A percentile compares a stretch with the other conserved stretches of the same genome.
Evolutionary conservation across 2,888 invertebrate genomes (phyloP).

Genomic region (Archips crataeganus): DNA sequence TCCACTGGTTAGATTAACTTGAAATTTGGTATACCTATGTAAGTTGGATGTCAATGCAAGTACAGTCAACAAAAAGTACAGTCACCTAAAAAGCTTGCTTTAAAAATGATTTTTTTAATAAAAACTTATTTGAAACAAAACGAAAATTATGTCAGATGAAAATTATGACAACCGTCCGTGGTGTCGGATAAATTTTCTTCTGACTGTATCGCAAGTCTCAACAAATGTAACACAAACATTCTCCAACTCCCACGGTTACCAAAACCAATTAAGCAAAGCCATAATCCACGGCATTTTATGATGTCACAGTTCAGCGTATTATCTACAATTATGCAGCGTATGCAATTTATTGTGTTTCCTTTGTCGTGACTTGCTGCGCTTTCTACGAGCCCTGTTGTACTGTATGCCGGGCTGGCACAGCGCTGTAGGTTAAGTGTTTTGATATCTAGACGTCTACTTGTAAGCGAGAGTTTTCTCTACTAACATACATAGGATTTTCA

Average conservation of each 20-base stretch:
- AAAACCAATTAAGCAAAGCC: conserved; percentile 38
- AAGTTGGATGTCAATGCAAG: too few relatives aligned
- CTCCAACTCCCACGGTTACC: conserved; percentile 33
- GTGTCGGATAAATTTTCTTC: background rate
- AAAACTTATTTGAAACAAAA: too few relatives aligned
- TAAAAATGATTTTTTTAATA: too few relatives aligned
- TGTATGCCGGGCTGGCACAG: conserved; percentile 27
- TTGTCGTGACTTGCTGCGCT: conserved; percentile 40
- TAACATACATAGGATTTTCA: too few relatives aligned
- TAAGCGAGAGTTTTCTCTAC: background rate
- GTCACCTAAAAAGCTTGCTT: too few relatives aligned
- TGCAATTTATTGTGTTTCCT: conserved; percentile 43
- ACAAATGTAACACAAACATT: background rate
- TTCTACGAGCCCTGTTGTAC: conserved; percentile 35
- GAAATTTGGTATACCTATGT: too few relatives aligned
- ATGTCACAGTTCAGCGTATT: conserved; percentile 43
- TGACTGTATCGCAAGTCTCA: background rate
- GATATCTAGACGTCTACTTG: conserved; percentile 2
- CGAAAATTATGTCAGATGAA: too few relatives aligned
- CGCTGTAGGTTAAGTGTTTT: background rate
- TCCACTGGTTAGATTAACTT: too few relatives aligned
- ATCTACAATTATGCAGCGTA: conserved; percentile 41
- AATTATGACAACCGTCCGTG: too few relatives aligned
- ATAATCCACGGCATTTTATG: conserved; percentile 41
- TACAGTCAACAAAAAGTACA: too few relatives aligned